phyloP scores from a whole-genome alignment of 2,113 vertebrate species.

The Psilopsiagon aymara region DNA sequence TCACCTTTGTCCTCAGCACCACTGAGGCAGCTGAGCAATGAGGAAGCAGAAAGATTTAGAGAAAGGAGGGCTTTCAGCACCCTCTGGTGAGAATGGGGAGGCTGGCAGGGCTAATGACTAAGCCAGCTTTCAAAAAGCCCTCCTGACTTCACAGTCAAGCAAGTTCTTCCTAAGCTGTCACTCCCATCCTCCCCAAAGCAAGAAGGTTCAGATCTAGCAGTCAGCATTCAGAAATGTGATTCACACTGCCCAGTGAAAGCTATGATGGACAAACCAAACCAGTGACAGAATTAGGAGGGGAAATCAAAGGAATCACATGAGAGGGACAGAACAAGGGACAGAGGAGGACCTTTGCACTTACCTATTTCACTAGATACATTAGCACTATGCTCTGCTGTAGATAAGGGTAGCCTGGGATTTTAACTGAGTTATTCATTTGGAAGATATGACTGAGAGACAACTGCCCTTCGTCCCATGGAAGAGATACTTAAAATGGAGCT shows the following conservation, averaged over 20 bases:
- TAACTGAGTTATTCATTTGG: neutral
- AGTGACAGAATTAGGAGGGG: neutral
- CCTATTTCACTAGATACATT: neutral
- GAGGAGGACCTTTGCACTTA: neutral
- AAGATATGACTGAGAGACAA: slow-evolving; percentile 1
- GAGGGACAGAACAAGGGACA: neutral
- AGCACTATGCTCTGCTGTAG: neutral
- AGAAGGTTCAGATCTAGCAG: neutral
- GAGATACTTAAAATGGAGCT: neutral
- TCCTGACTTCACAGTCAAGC: neutral
- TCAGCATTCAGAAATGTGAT: neutral
- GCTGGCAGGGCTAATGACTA: neutral
- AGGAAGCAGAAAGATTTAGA: neutral
- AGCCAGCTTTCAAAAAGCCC: neutral
- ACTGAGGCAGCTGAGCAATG: neutral
- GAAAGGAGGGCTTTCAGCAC: neutral
- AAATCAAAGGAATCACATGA: neutral
- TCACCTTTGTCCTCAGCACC: neutral
- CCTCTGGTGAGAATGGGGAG: neutral
- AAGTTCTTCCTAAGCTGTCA: neutral
- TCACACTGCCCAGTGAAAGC: neutral
- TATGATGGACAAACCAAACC: neutral
- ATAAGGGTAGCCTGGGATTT: neutral
- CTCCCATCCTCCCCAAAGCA: neutral
- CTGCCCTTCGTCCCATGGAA: neutral